phyloP scores from a whole-genome alignment of 2,888 invertebrate species.

The Pediacus dermestoides region DNA sequence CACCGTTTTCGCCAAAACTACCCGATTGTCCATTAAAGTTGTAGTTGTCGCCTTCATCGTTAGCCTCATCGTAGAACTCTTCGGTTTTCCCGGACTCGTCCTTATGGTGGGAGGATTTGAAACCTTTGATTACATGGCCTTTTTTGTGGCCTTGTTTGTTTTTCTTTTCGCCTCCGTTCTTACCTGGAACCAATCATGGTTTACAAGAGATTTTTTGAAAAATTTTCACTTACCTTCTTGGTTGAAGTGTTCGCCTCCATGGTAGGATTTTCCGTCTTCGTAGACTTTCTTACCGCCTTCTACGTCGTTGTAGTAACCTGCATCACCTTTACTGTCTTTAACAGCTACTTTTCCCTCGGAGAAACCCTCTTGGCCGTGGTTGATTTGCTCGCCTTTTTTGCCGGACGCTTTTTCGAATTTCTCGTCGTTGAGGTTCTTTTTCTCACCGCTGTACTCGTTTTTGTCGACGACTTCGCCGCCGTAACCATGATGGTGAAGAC shows the following conservation, averaged over 20 bases:
- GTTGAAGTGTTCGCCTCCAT: conserved; percentile 56
- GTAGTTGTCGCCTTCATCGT: conserved; percentile 61
- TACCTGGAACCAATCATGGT: conserved; percentile 36
- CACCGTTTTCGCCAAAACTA: conserved; percentile 56
- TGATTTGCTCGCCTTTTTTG: conserved; percentile 55
- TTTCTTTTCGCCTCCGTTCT: conserved; percentile 56
- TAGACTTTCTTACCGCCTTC: conserved; percentile 57
- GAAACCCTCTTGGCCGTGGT: conserved; percentile 57
- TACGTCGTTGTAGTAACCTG: conserved; percentile 56
- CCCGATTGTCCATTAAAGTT: conserved; percentile 56
- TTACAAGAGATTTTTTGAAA: not conserved
- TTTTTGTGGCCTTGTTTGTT: conserved; percentile 60
- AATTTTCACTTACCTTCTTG: conserved; percentile 52
- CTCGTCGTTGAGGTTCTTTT: conserved; percentile 57
- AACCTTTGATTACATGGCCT: conserved; percentile 62
- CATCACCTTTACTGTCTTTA: conserved; percentile 47
- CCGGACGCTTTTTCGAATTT: conserved; percentile 53
- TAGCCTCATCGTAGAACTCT: conserved; percentile 62
- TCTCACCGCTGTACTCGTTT: conserved; percentile 55
- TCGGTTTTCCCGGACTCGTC: conserved; percentile 64
- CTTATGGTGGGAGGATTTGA: conserved; percentile 62
- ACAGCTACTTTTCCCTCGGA: conserved; percentile 53
- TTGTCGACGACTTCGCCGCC: conserved; percentile 53
- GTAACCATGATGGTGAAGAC: conserved; percentile 45
- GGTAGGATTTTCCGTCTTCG: conserved; percentile 58